Conservation (phyloP, 2,888 invertebrate genomes). For the Pseudococcus viburni region DNA sequence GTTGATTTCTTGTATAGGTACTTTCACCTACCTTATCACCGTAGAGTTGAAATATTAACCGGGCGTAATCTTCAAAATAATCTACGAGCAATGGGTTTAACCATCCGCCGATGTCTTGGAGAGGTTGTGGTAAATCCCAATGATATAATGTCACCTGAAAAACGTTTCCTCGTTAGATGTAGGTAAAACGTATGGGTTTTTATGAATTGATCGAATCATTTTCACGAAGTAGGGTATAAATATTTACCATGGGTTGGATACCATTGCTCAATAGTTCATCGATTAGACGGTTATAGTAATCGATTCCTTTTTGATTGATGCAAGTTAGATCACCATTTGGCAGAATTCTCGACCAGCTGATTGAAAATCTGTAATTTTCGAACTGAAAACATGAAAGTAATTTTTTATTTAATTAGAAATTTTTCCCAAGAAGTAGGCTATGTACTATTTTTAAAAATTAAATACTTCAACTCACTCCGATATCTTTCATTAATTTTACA, state of each 20-base stretch:
- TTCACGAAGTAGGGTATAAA: not conserved
- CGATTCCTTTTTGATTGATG: constrained; percentile 72
- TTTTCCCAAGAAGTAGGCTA: not conserved
- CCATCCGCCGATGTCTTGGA: constrained; percentile 78
- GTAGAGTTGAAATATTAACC: constrained; percentile 74
- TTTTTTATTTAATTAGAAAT: not conserved
- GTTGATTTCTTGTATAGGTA: not conserved
- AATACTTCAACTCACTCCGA: constrained; percentile 72
- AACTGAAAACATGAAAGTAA: constrained; percentile 67
- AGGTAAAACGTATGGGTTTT: not conserved
- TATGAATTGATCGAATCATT: not conserved
- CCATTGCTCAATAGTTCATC: constrained; percentile 71
- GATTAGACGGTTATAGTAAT: constrained; percentile 73
- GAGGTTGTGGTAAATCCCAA: constrained; percentile 77
- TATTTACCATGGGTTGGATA: constrained; percentile 71
- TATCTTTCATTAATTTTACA: constrained; percentile 74
- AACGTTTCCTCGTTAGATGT: constrained; percentile 3
- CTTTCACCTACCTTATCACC: constrained; percentile 73
- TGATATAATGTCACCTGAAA: constrained; percentile 73
- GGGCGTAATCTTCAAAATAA: constrained; percentile 78
- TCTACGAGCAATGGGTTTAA: constrained; percentile 78
- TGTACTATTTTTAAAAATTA: not conserved
- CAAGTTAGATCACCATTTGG: constrained; percentile 71
- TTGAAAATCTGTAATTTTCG: constrained; percentile 70
- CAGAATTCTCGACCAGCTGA: constrained; percentile 73